Conservation (phyloP, 2,113 vertebrate genomes). For the Calyptomena viridis region DNA sequence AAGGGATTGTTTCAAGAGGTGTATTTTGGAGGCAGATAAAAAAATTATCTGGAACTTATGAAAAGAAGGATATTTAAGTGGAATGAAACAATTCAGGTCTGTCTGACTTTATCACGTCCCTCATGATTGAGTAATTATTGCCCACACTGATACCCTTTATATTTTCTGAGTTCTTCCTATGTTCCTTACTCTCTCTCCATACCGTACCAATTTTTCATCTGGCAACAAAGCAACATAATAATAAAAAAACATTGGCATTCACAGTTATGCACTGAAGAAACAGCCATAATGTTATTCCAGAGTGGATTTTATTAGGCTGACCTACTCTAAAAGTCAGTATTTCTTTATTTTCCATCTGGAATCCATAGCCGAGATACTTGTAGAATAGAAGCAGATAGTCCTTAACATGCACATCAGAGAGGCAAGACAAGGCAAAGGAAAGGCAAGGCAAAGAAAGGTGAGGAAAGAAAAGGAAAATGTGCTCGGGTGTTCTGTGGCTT, state of each 20-base stretch:
- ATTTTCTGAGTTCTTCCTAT: background rate
- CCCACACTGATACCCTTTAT: rapidly evolving
- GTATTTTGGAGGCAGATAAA: background rate
- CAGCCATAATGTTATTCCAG: background rate
- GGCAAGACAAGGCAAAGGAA: background rate
- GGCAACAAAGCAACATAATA: background rate
- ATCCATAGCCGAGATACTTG: background rate
- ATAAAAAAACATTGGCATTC: background rate
- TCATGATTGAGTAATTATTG: background rate
- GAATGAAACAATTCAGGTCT: background rate
- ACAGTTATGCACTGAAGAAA: background rate
- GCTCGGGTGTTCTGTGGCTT: background rate
- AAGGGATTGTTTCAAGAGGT: conserved; percentile 1
- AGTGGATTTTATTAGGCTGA: background rate
- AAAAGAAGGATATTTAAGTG: background rate
- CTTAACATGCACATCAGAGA: background rate
- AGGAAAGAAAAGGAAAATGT: background rate
- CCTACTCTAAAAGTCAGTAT: background rate
- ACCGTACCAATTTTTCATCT: background rate
- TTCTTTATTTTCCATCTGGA: conserved; percentile 47
- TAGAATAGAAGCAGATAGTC: background rate
- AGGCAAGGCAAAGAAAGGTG: background rate
- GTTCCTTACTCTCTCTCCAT: background rate
- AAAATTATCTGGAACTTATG: background rate
- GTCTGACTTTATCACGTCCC: background rate